A percentile compares a stretch with the other conserved stretches of the same genome.
phyloP scores from a whole-genome alignment of 2,797 vertebrate genomes.

The Myotis vivesi region DNA sequence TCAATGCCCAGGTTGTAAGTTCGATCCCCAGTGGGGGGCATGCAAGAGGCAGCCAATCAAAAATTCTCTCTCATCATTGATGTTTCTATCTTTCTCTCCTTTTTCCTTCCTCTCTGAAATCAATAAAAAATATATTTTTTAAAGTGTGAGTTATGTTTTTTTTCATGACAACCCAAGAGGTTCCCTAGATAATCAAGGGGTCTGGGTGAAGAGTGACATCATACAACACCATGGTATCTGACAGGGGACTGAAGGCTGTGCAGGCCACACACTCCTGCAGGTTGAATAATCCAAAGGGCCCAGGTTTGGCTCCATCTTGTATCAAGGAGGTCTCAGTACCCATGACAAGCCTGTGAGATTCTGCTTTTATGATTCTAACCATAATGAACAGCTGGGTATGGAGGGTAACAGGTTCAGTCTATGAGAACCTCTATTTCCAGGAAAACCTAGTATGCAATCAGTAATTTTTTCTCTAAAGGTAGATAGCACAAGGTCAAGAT shows the following conservation, averaged over 20 bases:
- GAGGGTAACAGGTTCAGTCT: not conserved
- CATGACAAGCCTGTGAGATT: not conserved
- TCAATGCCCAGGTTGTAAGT: too few relatives aligned
- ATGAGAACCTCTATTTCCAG: not conserved
- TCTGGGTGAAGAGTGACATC: not conserved
- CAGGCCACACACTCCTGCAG: not conserved
- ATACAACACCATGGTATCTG: not conserved
- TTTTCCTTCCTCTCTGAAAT: too few relatives aligned
- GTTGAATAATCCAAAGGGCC: not conserved
- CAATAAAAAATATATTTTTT: too few relatives aligned
- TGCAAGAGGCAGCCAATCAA: too few relatives aligned
- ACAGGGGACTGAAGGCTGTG: not conserved
- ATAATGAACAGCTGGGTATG: not conserved
- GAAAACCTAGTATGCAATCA: not conserved
- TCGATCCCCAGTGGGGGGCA: too few relatives aligned
- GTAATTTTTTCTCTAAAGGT: not conserved
- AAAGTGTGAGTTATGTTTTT: not conserved
- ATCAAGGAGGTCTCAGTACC: not conserved
- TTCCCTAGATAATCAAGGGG: not conserved
- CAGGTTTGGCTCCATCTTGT: not conserved
- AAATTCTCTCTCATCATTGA: too few relatives aligned
- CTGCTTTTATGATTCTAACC: not conserved
- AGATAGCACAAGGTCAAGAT: not conserved
- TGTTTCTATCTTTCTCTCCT: too few relatives aligned
- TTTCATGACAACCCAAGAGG: not conserved